Evolutionary conservation across 2,888 invertebrate species (phyloP).

Genomic region (Drosophila eohydei): DNA sequence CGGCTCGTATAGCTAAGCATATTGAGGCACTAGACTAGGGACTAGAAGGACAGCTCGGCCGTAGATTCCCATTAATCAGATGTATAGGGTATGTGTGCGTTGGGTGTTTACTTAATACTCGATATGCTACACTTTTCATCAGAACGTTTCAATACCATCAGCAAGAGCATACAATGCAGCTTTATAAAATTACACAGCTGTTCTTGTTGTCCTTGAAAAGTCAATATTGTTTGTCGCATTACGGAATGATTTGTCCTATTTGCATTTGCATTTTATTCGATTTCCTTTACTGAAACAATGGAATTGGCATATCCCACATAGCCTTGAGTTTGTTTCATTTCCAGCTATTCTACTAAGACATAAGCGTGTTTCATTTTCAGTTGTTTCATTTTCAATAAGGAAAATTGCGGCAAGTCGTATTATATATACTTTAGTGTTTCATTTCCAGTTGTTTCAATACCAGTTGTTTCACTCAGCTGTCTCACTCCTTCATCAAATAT

Average conservation of each 20-base stretch:
- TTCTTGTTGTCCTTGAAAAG: not conserved
- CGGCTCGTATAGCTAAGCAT: not conserved
- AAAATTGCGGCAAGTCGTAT: too few species aligned
- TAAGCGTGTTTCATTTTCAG: not conserved
- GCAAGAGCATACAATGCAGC: not conserved
- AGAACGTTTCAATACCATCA: not conserved
- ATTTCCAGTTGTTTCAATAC: too few species aligned
- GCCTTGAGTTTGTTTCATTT: not conserved
- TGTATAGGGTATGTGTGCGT: not conserved
- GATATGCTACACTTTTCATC: not conserved
- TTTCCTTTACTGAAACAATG: not conserved
- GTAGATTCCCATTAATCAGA: not conserved
- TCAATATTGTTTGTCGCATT: constrained; percentile 15
- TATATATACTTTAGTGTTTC: too few species aligned
- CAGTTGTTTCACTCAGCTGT: not conserved
- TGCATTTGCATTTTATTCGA: not conserved
- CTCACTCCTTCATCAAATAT: not conserved
- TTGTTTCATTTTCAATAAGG: not conserved
- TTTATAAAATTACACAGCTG: not conserved
- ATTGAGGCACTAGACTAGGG: too few species aligned
- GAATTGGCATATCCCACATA: not conserved
- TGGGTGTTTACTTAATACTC: not conserved
- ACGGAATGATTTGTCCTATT: not conserved
- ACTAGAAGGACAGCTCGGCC: not conserved
- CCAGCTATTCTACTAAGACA: too few species aligned